Percentiles rank a stretch among this genome's conserved stretches.
Evolutionary conservation across 1,140 invertebrate species (phyloP).

Genomic region (Conus ventricosus): DNA sequence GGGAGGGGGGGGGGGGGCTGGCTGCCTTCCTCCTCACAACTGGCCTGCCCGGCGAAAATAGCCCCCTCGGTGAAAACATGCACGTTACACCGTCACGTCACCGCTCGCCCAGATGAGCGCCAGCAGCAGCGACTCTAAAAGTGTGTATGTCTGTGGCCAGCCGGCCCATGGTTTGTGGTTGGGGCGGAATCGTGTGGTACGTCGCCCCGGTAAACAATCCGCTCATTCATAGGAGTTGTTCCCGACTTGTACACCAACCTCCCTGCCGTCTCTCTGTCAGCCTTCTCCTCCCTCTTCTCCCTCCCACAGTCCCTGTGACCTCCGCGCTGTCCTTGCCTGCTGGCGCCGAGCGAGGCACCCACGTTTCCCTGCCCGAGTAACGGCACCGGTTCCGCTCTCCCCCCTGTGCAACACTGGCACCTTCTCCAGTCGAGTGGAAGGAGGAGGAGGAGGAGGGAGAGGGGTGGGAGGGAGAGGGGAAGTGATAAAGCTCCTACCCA

Average conservation of each 20-base stretch:
- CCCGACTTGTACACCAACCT: too few relatives aligned
- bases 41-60: not conserved
- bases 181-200: not conserved
- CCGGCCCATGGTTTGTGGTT: not conserved
- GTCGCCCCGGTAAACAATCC: too few relatives aligned
- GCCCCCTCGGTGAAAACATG: not conserved
- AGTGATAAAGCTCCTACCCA: not conserved
- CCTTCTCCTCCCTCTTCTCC: not conserved
- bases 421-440: not conserved
- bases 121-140: not conserved
- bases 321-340: not conserved
- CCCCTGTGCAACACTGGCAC: not conserved
- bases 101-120: not conserved
- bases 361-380: too few relatives aligned
- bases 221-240: too few relatives aligned
- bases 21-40: not conserved
- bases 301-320: not conserved
- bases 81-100: not conserved
- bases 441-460: not conserved
- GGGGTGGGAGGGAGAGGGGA: not conserved
- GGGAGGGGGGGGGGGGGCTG: not conserved
- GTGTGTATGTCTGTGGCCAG: too few relatives aligned
- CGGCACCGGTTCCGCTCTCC: too few relatives aligned
- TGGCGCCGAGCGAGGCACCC: not conserved
- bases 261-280: too few relatives aligned